Conservation (phyloP, 2,797 vertebrate species). For the Morelia viridis region DNA sequence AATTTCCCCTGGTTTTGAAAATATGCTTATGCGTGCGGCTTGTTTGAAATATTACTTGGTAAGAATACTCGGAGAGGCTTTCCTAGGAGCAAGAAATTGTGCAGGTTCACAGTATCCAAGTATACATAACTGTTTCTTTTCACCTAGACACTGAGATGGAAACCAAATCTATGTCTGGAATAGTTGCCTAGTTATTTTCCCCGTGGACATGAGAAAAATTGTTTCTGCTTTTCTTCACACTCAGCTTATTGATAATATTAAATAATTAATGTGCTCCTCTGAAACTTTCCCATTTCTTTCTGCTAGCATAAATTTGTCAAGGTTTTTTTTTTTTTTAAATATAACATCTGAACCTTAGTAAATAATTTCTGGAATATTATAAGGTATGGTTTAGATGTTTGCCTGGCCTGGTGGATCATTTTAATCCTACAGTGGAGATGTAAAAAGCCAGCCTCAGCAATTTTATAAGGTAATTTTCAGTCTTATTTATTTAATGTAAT, state of each 20-base stretch:
- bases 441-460: background rate
- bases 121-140: background rate
- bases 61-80: background rate
- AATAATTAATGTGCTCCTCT: background rate
- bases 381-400: background rate
- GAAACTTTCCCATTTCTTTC: background rate
- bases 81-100: background rate
- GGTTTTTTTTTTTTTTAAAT: background rate
- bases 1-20: background rate
- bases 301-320: too few species aligned
- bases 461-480: background rate
- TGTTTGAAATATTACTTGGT: background rate
- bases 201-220: background rate
- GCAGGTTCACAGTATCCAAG: background rate
- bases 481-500: background rate
- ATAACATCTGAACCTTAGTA: background rate
- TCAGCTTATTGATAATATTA: background rate
- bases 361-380: background rate
- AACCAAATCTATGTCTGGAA: background rate
- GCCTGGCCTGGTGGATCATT: background rate
- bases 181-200: background rate
- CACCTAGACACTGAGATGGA: background rate
- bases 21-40: too few species aligned
- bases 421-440: background rate
- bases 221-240: background rate